phyloP scores from a whole-genome alignment of 2,113 vertebrate species.

The Hystrix cristata region DNA sequence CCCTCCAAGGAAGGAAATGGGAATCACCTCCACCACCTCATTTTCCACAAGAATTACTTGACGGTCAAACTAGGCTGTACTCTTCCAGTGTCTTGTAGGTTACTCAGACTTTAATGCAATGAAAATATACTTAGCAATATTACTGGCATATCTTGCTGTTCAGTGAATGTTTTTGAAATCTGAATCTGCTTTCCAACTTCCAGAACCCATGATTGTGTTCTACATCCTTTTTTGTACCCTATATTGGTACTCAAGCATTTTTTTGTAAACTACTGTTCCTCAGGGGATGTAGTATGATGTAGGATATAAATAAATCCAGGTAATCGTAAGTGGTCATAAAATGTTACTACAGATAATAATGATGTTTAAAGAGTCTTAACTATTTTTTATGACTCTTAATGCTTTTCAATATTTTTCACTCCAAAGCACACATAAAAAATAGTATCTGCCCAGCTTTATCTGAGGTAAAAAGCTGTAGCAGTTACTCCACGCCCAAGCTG shows the following conservation, averaged over 20 bases:
- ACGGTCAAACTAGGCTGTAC: not conserved
- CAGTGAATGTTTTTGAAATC: not conserved
- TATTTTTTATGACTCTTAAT: not conserved
- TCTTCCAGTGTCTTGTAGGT: not conserved
- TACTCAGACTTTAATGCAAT: not conserved
- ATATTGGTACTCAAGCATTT: not conserved
- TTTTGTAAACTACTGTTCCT: not conserved
- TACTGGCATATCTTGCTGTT: not conserved
- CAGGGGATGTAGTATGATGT: not conserved
- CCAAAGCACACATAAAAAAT: not conserved
- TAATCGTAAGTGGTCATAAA: not conserved
- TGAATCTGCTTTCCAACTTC: conserved; percentile 11
- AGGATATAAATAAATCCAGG: not conserved
- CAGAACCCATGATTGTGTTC: not conserved
- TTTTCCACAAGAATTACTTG: not conserved
- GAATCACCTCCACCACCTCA: not conserved
- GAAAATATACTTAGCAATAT: not conserved
- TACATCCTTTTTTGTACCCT: not conserved
- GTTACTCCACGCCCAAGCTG: not conserved
- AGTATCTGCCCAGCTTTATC: not conserved
- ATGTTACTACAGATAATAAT: not conserved
- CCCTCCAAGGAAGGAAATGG: not conserved
- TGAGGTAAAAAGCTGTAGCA: not conserved
- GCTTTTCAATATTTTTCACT: not conserved
- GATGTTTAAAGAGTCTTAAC: not conserved